Conservation (phyloP, 2,113 vertebrate species). For the Trematomus loennbergii region DNA sequence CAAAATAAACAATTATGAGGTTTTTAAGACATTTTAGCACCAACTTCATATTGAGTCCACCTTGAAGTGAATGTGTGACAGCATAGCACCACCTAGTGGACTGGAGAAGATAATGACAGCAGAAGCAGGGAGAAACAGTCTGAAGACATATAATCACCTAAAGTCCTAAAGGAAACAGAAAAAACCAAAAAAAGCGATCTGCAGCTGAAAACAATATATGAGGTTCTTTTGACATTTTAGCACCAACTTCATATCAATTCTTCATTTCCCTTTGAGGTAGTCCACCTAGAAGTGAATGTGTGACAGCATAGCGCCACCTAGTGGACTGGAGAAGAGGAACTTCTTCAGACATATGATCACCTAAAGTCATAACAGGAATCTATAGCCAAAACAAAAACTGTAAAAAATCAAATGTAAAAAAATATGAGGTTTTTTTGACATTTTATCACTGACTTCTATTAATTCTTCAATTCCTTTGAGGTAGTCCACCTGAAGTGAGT, state of each 20-base stretch:
- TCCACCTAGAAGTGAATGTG: neutral
- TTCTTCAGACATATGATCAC: no score
- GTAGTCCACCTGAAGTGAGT: no score
- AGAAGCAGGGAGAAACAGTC: neutral
- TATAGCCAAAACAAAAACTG: no score
- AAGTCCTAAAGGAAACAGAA: neutral
- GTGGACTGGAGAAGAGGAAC: slow-evolving; percentile 25
- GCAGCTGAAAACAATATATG: no score
- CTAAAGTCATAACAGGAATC: no score
- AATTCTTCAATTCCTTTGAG: neutral
- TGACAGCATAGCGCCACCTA: slow-evolving; percentile 60
- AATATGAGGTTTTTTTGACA: no score
- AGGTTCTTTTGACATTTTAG: neutral
- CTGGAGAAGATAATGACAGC: neutral
- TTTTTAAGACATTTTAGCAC: neutral
- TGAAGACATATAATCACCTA: no score
- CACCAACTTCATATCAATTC: neutral
- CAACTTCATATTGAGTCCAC: neutral
- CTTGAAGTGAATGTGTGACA: slow-evolving; percentile 9
- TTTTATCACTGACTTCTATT: no score
- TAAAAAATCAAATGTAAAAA: no score
- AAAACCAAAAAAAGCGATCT: neutral
- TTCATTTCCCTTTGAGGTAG: neutral
- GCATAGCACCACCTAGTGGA: slow-evolving; percentile 65
- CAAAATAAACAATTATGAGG: neutral